These are phyloP conservation scores for Euura saliciscinereae DNA, from an alignment of 1,140 invertebrate species.

Conservation along the genomic window DNA sequence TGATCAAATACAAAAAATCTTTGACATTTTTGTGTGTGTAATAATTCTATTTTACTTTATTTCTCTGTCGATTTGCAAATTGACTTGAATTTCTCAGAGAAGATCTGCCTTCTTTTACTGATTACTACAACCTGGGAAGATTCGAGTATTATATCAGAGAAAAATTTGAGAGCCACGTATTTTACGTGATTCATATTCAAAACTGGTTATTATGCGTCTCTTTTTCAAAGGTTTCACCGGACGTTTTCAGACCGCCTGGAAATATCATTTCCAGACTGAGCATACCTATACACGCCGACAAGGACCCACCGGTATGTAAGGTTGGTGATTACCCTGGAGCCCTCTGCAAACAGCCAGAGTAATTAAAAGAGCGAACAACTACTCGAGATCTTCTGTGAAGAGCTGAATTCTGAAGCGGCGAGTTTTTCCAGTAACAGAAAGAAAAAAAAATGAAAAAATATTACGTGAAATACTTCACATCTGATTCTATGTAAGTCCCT, in stretches of 20 bases:
- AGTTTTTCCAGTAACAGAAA: neutral
- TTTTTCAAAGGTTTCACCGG: neutral
- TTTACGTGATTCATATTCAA: no score
- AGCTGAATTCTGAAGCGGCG: conserved; percentile 10
- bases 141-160: no score
- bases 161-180: no score
- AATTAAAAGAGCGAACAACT: conserved; percentile 15
- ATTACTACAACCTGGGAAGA: no score
- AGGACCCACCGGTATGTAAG: conserved; percentile 4
- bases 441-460: neutral
- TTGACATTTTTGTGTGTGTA: no score
- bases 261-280: conserved; percentile 6
- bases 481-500: neutral
- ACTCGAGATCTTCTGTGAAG: conserved; percentile 13
- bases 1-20: no score
- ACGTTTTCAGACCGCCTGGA: neutral
- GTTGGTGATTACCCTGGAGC: conserved; percentile 15
- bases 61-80: no score
- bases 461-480: neutral
- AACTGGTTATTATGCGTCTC: no score
- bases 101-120: no score
- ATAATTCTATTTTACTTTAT: no score
- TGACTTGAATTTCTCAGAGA: no score
- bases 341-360: conserved; percentile 14
- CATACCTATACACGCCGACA: neutral